These are phyloP conservation scores for Selenia dentaria DNA, from an alignment of 2,888 invertebrate species.

Conservation along the genomic window DNA sequence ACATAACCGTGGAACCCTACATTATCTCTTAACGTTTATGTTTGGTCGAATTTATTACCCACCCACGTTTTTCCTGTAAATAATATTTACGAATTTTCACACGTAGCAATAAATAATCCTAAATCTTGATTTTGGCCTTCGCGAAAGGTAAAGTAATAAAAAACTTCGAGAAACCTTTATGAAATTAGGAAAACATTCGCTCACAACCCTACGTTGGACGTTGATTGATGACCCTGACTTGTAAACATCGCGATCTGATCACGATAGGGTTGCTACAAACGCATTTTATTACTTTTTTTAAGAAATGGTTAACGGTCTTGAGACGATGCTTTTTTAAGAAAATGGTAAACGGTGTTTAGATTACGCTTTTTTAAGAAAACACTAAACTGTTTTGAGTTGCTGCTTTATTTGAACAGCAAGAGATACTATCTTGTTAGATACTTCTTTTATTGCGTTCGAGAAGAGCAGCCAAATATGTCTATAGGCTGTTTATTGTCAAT, in stretches of 20 bases:
- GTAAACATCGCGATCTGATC: constrained; percentile 58
- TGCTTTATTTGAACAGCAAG: too few species aligned
- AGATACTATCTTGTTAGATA: too few species aligned
- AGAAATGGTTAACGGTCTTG: constrained; percentile 23
- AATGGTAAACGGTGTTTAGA: too few species aligned
- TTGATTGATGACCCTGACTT: constrained; percentile 59
- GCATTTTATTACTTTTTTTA: constrained; percentile 39
- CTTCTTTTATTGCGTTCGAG: too few species aligned
- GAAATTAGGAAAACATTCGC: constrained; percentile 46
- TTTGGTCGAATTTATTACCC: constrained; percentile 18
- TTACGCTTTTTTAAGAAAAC: too few species aligned
- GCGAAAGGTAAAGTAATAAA: constrained; percentile 36
- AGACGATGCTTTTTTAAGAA: constrained; percentile 27
- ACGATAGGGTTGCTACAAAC: constrained; percentile 55
- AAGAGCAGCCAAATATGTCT: too few species aligned
- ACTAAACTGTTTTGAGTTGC: too few species aligned
- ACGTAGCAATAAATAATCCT: constrained; percentile 29
- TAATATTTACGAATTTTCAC: constrained; percentile 27
- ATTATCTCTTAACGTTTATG: constrained; percentile 13
- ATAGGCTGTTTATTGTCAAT: too few species aligned
- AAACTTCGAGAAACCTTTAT: constrained; percentile 38
- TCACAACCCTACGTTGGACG: constrained; percentile 44
- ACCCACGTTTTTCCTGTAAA: constrained; percentile 10
- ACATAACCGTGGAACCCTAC: background rate
- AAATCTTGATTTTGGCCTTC: constrained; percentile 28